Evolutionary conservation across 2,113 vertebrate genomes (phyloP).

Genomic region (Heteronetta atricapilla): DNA sequence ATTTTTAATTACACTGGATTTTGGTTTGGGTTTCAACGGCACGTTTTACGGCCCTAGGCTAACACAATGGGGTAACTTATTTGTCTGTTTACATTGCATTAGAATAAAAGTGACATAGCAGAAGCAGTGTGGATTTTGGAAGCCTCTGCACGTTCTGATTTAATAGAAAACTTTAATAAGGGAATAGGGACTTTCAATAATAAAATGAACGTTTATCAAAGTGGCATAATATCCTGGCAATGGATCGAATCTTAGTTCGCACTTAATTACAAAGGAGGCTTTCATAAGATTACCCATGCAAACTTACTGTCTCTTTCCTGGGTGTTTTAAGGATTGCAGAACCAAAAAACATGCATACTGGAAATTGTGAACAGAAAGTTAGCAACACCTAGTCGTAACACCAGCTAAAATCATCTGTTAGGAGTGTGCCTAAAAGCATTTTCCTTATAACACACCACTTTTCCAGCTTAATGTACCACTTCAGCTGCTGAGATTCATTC

Average conservation of each 20-base stretch:
- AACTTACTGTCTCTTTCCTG: background rate
- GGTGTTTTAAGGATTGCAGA: background rate
- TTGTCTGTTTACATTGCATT: slow-evolving; percentile 13
- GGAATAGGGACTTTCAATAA: slow-evolving; percentile 57
- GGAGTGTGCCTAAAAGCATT: background rate
- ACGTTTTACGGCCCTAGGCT: background rate
- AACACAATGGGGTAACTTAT: background rate
- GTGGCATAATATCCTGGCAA: background rate
- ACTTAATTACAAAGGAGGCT: slow-evolving; percentile 56
- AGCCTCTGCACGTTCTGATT: slow-evolving; percentile 23
- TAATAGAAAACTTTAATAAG: slow-evolving; percentile 65
- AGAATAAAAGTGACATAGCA: background rate
- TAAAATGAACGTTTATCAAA: slow-evolving; percentile 60
- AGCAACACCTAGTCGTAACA: background rate
- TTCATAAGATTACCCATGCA: slow-evolving; percentile 14
- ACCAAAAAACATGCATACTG: background rate
- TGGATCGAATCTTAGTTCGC: slow-evolving; percentile 51
- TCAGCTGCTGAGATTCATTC: background rate
- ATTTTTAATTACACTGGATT: slow-evolving; percentile 23
- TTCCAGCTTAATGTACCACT: background rate
- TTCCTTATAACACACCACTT: background rate
- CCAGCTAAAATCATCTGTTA: background rate
- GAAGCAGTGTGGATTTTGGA: slow-evolving; percentile 19
- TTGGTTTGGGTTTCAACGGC: slow-evolving; percentile 43
- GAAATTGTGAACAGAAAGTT: background rate